Conservation (phyloP, 64 coral and sea anemone genomes). For the Pocillopora verrucosa region DNA sequence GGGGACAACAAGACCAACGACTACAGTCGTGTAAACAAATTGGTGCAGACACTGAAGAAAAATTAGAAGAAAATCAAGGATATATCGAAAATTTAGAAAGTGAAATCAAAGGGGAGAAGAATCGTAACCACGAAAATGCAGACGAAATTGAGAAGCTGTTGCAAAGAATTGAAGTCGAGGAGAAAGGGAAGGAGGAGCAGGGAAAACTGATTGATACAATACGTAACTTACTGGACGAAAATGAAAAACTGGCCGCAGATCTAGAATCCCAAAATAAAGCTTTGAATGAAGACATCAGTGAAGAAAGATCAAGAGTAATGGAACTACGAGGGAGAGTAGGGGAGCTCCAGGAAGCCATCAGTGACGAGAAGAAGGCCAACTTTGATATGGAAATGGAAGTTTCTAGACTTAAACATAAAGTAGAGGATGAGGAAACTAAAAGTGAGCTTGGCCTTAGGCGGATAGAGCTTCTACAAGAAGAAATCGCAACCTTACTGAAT, state of each 20-base stretch:
- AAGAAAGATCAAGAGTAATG: conserved; percentile 57
- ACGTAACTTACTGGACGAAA: conserved; percentile 70
- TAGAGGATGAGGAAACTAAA: conserved; percentile 57
- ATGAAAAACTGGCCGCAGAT: conserved; percentile 65
- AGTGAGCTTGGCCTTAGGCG: conserved; percentile 38
- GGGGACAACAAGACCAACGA: not conserved
- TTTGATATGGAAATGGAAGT: conserved; percentile 41
- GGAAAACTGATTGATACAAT: conserved; percentile 58
- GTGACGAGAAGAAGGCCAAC: conserved; percentile 53
- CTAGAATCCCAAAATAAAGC: conserved; percentile 70
- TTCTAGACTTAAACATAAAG: conserved; percentile 19
- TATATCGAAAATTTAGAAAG: conserved; percentile 41
- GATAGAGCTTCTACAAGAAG: conserved; percentile 42
- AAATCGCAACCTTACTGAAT: conserved; percentile 31
- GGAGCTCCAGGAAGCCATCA: conserved; percentile 55
- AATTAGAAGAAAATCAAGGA: conserved; percentile 25
- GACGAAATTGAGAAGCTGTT: conserved; percentile 61
- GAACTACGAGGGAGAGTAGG: conserved; percentile 56
- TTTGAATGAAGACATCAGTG: conserved; percentile 57
- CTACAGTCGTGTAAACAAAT: not conserved
- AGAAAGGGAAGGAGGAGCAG: conserved; percentile 65
- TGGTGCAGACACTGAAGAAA: conserved; percentile 41
- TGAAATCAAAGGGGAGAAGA: conserved; percentile 48
- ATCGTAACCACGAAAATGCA: conserved; percentile 37
- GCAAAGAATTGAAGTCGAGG: conserved; percentile 29